Evolutionary conservation across 2,888 invertebrate species (phyloP), one percentile per base, ranked within the genome.

Genomic region (Dioctria linearis): DNA sequence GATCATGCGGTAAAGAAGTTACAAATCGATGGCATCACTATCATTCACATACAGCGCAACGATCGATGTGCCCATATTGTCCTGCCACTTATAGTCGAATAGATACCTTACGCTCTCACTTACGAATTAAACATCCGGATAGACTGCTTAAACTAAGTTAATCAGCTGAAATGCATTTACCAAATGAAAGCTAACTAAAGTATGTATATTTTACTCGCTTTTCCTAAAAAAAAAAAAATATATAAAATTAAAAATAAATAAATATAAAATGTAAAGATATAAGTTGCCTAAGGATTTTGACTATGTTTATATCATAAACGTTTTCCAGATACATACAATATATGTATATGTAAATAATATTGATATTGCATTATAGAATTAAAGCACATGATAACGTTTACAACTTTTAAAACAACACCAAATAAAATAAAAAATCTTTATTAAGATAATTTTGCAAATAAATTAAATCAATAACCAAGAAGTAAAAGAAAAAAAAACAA

Each of bases 21-120:
- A 94, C 95, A 88, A 95, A 95, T 90, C 92, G 95, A 90, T 95
- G 95, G 95, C 95, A 95, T 89, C 95, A 95, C 90, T 95, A 92
- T 91, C 95, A 95, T 90, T 94, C 94, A 85, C 95, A 95, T 90
- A 94, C 94, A 82, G 92, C 94, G 84, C 93, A 94, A 89, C 92
- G 95, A 85, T 94, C 93, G 84, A 92, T 92, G 86, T 96, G 96
- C 90, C 95, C 95, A 83, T 94, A 94, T 90, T 96, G 96, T 90
- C 94, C 94, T 84, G 94, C 95, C 86, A 94, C 95, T 82, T 96
- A 96, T 91, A 95, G 95, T 90, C 93, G 96, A 88, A 95, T 95
- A 89, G 96, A 96, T 90, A 95, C 96, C 75, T 91, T 96, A 87
- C 93, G 95, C 87, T 93, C 94, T 78, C 96, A 96, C 88, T 91